These are phyloP conservation scores for Gyps fulvus DNA, from an alignment of 2,113 vertebrate genomes.

Conservation along the genomic window DNA sequence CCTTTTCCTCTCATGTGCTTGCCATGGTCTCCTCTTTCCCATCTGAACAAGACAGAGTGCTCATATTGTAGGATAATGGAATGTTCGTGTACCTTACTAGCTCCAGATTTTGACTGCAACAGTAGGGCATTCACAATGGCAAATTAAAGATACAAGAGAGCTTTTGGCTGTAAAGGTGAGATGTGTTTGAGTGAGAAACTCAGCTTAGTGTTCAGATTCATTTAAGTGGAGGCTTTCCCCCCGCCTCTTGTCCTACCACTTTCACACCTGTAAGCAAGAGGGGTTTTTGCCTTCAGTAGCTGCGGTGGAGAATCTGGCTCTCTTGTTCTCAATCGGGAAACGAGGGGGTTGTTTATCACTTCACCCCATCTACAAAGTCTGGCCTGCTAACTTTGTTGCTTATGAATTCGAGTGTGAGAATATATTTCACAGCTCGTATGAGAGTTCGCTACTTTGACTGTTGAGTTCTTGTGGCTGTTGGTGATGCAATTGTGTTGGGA, in stretches of 20 bases:
- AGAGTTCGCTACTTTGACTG: neutral
- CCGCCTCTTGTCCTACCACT: neutral
- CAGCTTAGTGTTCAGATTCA: neutral
- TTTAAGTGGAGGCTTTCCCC: neutral
- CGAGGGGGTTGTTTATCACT: neutral
- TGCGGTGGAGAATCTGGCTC: neutral
- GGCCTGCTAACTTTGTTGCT: neutral
- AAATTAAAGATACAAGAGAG: neutral
- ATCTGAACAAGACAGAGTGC: neutral
- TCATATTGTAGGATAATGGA: neutral
- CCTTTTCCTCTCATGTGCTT: neutral
- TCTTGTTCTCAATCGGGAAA: neutral
- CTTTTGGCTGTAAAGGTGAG: neutral
- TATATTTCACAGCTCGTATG: constrained; percentile 7
- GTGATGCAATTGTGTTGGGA: constrained; percentile 40
- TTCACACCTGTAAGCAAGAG: neutral
- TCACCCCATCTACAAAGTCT: neutral
- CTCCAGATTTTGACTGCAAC: neutral
- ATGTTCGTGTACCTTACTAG: neutral
- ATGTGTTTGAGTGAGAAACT: neutral
- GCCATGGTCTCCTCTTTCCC: neutral
- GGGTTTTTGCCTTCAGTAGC: neutral
- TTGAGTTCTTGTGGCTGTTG: constrained; percentile 38
- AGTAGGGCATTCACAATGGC: neutral
- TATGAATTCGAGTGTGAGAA: constrained; percentile 35